Evolutionary conservation across 2,113 vertebrate species (phyloP).

Genomic region (Hippocampus comes): DNA sequence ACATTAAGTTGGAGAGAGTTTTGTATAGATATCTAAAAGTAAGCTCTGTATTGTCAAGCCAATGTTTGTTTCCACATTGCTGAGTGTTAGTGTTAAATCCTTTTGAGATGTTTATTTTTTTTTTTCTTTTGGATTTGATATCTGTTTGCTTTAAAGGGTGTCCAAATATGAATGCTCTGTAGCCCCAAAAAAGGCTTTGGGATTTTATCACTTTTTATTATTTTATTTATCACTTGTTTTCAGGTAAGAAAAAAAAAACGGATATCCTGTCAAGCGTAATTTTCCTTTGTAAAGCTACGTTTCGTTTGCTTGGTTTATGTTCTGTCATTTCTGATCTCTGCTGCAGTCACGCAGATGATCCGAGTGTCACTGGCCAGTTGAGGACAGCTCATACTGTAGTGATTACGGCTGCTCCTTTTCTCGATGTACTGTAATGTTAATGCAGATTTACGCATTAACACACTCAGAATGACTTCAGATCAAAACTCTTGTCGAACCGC

Average conservation of each 20-base stretch:
- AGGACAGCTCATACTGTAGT: conserved; percentile 38
- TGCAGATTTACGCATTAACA: conserved; percentile 4
- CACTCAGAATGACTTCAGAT: conserved; percentile 28
- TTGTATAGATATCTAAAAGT: background rate
- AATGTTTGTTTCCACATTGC: background rate
- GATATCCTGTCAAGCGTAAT: no score
- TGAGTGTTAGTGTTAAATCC: background rate
- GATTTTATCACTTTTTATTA: conserved; percentile 32
- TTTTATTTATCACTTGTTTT: conserved; percentile 35
- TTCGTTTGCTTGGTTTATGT: conserved; percentile 14
- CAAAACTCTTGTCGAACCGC: background rate
- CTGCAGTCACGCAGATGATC: conserved; percentile 7
- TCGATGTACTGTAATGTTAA: conserved; percentile 33
- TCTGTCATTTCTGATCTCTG: conserved; percentile 35
- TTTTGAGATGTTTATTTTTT: background rate
- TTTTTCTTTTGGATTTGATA: background rate
- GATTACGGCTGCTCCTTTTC: conserved; percentile 29
- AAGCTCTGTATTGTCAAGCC: background rate
- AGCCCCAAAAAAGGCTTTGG: conserved; percentile 40
- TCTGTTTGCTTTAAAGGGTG: conserved; percentile 14
- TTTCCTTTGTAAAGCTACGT: conserved; percentile 29
- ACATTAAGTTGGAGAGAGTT: background rate
- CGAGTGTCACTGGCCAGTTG: conserved; percentile 8
- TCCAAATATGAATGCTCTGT: conserved; percentile 5
- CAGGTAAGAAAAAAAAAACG: conserved; percentile 7